Conservation (phyloP, 2,113 vertebrate species). For the Notothenia rossii region DNA sequence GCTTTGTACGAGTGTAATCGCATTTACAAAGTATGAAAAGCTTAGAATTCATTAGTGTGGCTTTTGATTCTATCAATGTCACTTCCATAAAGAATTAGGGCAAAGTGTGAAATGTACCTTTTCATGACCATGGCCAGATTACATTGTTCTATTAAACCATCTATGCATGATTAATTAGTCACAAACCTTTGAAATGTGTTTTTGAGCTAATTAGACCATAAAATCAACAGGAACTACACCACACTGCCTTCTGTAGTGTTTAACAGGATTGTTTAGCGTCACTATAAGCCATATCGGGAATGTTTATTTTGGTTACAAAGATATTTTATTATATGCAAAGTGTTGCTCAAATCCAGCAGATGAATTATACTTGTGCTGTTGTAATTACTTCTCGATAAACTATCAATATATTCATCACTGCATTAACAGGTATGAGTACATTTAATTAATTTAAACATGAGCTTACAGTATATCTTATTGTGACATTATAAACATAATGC, state of each 20-base stretch:
- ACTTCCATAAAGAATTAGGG: slow-evolving; percentile 54
- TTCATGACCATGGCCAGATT: slow-evolving; percentile 65
- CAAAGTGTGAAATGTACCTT: slow-evolving; percentile 74
- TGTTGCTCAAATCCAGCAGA: background rate
- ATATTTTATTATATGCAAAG: background rate
- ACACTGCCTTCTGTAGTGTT: slow-evolving; percentile 13
- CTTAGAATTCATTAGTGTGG: slow-evolving; percentile 64
- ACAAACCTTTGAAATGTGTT: slow-evolving; percentile 53
- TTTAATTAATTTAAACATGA: background rate
- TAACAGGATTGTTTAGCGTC: slow-evolving; percentile 7
- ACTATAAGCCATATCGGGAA: background rate
- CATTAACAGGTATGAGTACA: background rate
- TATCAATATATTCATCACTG: background rate
- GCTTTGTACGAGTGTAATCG: slow-evolving; percentile 65
- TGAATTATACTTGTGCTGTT: background rate
- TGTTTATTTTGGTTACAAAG: background rate
- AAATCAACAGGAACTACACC: slow-evolving; percentile 24
- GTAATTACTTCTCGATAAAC: background rate
- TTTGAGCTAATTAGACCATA: slow-evolving; percentile 45
- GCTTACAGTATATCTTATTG: background rate
- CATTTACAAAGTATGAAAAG: slow-evolving; percentile 57
- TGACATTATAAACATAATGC: background rate
- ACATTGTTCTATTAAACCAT: slow-evolving; percentile 64
- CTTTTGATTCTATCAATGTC: slow-evolving; percentile 53
- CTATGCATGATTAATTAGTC: slow-evolving; percentile 74